Evolutionary conservation across 1,140 invertebrate genomes (phyloP).

Genomic region (Dinothrombium tinctorium): DNA sequence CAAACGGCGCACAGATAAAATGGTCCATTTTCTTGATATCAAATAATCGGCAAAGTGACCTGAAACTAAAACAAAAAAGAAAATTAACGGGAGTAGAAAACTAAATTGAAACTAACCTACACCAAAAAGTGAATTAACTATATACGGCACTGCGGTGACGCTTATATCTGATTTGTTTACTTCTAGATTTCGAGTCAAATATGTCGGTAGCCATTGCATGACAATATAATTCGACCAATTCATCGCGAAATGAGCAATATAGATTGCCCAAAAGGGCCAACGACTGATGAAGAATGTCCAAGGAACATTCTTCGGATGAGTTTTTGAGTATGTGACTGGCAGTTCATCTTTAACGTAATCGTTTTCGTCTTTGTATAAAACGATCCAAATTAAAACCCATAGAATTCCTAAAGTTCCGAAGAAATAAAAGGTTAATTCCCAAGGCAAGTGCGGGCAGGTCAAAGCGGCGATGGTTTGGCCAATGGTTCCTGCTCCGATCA

Average conservation of each 20-base stretch:
- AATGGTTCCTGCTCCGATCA: slow-evolving; percentile 44
- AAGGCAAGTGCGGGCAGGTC: slow-evolving; percentile 36
- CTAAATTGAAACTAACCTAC: slow-evolving; percentile 34
- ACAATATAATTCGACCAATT: slow-evolving; percentile 63
- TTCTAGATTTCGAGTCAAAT: slow-evolving; percentile 37
- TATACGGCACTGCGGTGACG: slow-evolving; percentile 48
- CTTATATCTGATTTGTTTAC: slow-evolving; percentile 45
- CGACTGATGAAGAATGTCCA: slow-evolving; percentile 42
- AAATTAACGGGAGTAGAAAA: not conserved
- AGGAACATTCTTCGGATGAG: slow-evolving; percentile 23
- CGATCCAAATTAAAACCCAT: slow-evolving; percentile 41
- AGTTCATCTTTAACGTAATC: slow-evolving; percentile 33
- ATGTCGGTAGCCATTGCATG: slow-evolving; percentile 59
- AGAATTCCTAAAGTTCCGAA: slow-evolving; percentile 44
- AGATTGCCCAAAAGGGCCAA: slow-evolving; percentile 50
- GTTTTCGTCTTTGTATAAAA: slow-evolving; percentile 30
- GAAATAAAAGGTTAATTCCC: slow-evolving; percentile 43
- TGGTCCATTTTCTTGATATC: slow-evolving; percentile 38
- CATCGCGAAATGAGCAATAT: slow-evolving; percentile 56
- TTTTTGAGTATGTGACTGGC: slow-evolving; percentile 37
- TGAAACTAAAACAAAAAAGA: slow-evolving; percentile 26
- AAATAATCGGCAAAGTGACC: slow-evolving; percentile 47
- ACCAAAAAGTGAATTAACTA: slow-evolving; percentile 46
- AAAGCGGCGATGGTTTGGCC: slow-evolving; percentile 51
- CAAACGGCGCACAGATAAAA: slow-evolving; percentile 41